Evolutionary conservation across 2,888 invertebrate species (phyloP).

Genomic region (Pegoplata infirma): DNA sequence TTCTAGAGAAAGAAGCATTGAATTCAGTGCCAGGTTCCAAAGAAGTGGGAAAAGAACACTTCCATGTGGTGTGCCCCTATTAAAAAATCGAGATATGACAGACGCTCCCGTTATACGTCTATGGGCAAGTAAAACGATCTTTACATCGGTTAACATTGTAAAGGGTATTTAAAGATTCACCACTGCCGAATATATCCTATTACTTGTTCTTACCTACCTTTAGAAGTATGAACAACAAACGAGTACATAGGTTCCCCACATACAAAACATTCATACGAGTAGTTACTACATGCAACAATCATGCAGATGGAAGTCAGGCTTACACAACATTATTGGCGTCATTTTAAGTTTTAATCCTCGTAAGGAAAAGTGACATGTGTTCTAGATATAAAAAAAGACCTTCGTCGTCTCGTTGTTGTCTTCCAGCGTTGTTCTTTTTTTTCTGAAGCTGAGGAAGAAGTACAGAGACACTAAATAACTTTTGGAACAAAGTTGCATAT

Average conservation of each 20-base stretch:
- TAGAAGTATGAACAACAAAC: not conserved
- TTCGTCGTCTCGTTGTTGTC: constrained; percentile 22
- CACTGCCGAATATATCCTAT: too few species aligned
- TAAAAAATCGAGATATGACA: too few species aligned
- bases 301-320: constrained; percentile 55
- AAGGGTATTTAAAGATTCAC: too few species aligned
- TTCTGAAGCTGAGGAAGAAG: constrained; percentile 10
- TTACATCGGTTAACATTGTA: not conserved
- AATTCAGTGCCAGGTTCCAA: too few species aligned
- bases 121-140: not conserved
- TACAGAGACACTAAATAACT: constrained; percentile 55
- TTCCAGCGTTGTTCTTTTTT: too few species aligned
- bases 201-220: not conserved
- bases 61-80: too few species aligned
- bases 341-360: constrained; percentile 62
- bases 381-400: constrained; percentile 60
- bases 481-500: constrained; percentile 48
- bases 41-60: too few species aligned
- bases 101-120: constrained; percentile 31
- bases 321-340: constrained; percentile 60
- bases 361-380: constrained; percentile 63
- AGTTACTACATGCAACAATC: constrained; percentile 25
- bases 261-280: too few species aligned
- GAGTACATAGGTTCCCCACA: not conserved
- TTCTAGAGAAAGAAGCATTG: too few species aligned